These are phyloP conservation scores for Sebastes iracundus DNA, from an alignment of 2,797 vertebrate genomes.

Conservation along the genomic window DNA sequence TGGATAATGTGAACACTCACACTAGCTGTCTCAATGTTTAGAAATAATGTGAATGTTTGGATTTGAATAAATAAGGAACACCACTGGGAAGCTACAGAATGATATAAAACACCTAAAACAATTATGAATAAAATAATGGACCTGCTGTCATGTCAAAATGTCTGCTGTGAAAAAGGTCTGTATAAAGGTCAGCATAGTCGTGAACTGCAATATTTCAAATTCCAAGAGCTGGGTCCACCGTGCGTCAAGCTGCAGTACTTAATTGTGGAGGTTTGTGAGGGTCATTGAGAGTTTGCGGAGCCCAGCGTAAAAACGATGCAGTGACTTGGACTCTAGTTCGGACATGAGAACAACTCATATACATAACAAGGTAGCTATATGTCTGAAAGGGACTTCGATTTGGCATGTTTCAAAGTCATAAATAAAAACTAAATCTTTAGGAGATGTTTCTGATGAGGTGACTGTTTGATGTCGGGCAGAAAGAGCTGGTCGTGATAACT, in stretches of 20 bases:
- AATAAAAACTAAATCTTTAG: neutral
- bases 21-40: too few species aligned
- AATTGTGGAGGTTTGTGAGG: neutral
- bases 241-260: neutral
- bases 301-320: too few species aligned
- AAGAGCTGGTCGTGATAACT: accelerated
- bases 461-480: neutral
- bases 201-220: neutral
- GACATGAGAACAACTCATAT: neutral
- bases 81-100: too few species aligned
- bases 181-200: too few species aligned
- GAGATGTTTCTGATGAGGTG: neutral
- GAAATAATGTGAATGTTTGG: too few species aligned
- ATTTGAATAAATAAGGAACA: too few species aligned
- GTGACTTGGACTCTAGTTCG: neutral
- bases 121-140: too few species aligned
- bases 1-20: too few species aligned
- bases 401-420: neutral
- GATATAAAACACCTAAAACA: too few species aligned
- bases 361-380: too few species aligned
- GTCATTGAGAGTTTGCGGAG: neutral
- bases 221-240: neutral
- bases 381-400: too few species aligned
- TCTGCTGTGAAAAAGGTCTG: neutral
- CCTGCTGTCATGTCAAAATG: neutral